Base-by-base conservation (phyloP, 1,140 invertebrate genomes). In the Rhynchophorus ferrugineus region DNA sequence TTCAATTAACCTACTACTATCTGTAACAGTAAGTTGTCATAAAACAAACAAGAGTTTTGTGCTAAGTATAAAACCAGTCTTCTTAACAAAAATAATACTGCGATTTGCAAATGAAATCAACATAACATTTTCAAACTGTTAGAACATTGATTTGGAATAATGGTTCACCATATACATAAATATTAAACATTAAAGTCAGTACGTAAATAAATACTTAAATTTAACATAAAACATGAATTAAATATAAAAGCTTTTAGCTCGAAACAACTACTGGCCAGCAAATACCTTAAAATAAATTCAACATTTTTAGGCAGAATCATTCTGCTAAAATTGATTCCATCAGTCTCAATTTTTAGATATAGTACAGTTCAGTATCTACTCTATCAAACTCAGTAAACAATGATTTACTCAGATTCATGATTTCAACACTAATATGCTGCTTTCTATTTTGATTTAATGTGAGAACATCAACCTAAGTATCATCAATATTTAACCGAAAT, bases 311-410 rank as follows among this genome's bases (percentile, higher is more conserved):
- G 1, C 14, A 17, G 18, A 17, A 6, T 41, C 38, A 41, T 41
- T 41, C 38, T 17, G 18, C 18, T 17, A n/a, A 3, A 14, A 41
- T 17, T 41, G 9, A 18, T 18, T 17, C 14, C 38, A 41, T 41
- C 38, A 41, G 38, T 41, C 38, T 41, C 18, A 41, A 41, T 17
- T 41, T 41, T 41, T 17, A 18, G 38, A 41, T 41, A 41, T 14
- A n/a, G 5, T 37, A 14, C 8, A n/a, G 14, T 37, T 37, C 3
- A 37, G 5, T 37, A 8, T 37, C 14, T 37, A 14, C 6, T 14
- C 35, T 37, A 37, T 37, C 24, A 29, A 29, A 11, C 5, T 29
- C 24, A 6, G 24, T 29, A 35, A 35, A 35, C n/a, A 13, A 14
- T 35, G 11, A 2, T 35, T 35, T 35, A 11, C 16, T 2, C 34